These are phyloP conservation scores for Cartodere bifasciata DNA, from an alignment of 2,888 invertebrate species.

Conservation along the genomic window DNA sequence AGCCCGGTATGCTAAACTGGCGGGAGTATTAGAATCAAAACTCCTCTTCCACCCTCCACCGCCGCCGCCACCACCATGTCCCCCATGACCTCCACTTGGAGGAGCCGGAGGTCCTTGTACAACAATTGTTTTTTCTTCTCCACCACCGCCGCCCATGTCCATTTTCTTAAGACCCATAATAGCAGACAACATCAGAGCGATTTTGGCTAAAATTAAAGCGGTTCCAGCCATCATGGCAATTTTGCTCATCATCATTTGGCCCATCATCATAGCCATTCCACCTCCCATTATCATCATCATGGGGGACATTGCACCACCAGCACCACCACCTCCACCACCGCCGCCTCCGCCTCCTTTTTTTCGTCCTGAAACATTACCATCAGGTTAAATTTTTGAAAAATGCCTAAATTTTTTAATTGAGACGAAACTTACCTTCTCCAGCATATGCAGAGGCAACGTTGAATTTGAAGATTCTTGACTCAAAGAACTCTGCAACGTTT, in stretches of 20 bases:
- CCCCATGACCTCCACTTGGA: constrained; percentile 30
- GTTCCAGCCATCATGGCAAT: constrained; percentile 54
- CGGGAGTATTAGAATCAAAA: too few species aligned
- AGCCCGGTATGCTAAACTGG: too few species aligned
- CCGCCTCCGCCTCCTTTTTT: constrained; percentile 30
- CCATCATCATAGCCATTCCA: constrained; percentile 49
- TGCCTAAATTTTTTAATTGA: too few species aligned
- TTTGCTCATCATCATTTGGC: constrained; percentile 54
- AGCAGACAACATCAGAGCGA: constrained; percentile 47
- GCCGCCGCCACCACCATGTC: constrained; percentile 19
- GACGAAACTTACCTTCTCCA: too few species aligned
- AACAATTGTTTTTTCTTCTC: constrained; percentile 32
- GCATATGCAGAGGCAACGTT: constrained; percentile 27
- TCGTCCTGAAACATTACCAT: constrained; percentile 35
- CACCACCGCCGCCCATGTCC: constrained; percentile 37
- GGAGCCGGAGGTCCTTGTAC: constrained; percentile 46
- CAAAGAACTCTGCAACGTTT: constrained; percentile 34
- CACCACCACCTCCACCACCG: constrained; percentile 28
- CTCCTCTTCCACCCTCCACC: constrained; percentile 36
- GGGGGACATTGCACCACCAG: too few species aligned
- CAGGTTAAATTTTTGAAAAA: too few species aligned
- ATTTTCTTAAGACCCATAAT: constrained; percentile 52
- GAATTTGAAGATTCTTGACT: constrained; percentile 34
- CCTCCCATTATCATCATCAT: constrained; percentile 48
- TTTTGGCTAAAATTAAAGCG: constrained; percentile 52